Evolutionary conservation across 2,113 vertebrate species (phyloP).

Genomic region (Serinus canaria): DNA sequence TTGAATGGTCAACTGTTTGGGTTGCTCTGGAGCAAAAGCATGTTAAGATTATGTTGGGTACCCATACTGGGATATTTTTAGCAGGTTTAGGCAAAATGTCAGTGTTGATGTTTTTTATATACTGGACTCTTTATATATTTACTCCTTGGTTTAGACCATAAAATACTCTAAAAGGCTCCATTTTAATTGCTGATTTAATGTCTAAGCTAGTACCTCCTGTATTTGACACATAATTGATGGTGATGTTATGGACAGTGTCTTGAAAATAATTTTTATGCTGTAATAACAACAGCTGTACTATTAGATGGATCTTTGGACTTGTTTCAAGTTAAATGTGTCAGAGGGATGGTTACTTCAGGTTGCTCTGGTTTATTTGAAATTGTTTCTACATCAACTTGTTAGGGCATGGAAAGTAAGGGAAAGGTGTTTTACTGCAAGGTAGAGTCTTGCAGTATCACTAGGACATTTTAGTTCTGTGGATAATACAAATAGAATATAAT

Average conservation of each 20-base stretch:
- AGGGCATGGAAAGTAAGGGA: background rate
- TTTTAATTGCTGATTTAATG: background rate
- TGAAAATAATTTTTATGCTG: background rate
- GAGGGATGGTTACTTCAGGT: background rate
- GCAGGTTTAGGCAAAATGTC: background rate
- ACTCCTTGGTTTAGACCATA: background rate
- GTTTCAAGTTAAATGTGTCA: background rate
- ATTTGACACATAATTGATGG: background rate
- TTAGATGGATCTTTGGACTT: background rate
- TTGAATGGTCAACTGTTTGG: background rate
- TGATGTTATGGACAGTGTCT: background rate
- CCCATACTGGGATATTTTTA: background rate
- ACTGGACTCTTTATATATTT: background rate
- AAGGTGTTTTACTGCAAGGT: background rate
- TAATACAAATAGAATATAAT: background rate
- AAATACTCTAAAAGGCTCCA: background rate
- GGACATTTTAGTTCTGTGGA: background rate
- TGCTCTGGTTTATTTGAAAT: background rate
- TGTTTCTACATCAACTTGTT: background rate
- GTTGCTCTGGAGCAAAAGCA: background rate
- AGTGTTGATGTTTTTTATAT: background rate
- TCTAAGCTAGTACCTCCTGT: background rate
- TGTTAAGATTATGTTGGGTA: background rate
- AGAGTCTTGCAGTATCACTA: background rate
- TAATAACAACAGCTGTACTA: background rate